Evolutionary conservation across 2,888 invertebrate species (phyloP), one percentile per base, ranked within the genome.

Genomic region (Lamproptera curius): DNA sequence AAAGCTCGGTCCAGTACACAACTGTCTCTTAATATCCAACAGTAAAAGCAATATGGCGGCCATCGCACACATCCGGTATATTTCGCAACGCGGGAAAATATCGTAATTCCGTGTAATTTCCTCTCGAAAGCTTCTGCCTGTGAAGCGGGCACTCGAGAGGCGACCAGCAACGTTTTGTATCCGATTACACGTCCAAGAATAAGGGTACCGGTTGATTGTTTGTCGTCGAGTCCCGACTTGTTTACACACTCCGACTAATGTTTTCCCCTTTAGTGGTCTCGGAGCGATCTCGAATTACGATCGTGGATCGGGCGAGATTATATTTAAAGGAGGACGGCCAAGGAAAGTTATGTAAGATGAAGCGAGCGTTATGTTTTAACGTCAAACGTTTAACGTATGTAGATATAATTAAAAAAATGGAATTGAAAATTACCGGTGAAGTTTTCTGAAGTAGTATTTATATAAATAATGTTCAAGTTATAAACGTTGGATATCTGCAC

Each of bases 111-210:
- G 60, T 65, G 69, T 69, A 70, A 76, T 75, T 73, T 73, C 63
- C 65, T 72, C 63, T 61, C 50, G 55, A 69, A 62, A 61, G 65
- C 67, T 68, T 63, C 67, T 73, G 69, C 67, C 63, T 56, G 57
- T 63, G 68, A 66, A 65, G 52, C 50, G 43, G 63, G 57, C 57
- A 66, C 69, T 68, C 67, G 64, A 71, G 66, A 65, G 63, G 63
- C 65, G 48, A 50, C 64, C 62, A 67, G 64, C 66, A 70, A 63
- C 68, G 69, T 76, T 79, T 75, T 70, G 76, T 76, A 79, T 80
- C 79, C 71, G 75, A 80, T 80, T 82, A 78, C 80, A 72, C 61
- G 69, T 73, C 67, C 62, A 56, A 44, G 6, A 53, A 61, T 66
- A 60, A 69, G 60, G 58, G 61, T 60, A 59, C 65, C 67, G 64